Conservation (phyloP, 2,888 invertebrate species). For the Scrobipalpa costella region DNA sequence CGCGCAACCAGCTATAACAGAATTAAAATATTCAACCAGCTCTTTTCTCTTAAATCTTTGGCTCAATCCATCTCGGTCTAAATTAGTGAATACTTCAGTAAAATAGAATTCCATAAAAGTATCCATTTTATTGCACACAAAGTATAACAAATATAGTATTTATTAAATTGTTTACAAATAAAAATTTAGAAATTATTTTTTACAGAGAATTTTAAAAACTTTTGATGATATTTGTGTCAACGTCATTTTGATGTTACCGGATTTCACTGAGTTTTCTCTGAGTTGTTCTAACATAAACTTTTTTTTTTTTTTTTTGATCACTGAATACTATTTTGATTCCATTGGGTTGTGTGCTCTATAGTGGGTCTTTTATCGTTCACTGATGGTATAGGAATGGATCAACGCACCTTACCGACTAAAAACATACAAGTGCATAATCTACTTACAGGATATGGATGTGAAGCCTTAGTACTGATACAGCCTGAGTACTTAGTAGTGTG, state of each 20-base stretch:
- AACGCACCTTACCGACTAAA: slow-evolving; percentile 42
- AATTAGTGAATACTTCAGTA: slow-evolving; percentile 85
- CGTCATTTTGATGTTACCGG: slow-evolving; percentile 10
- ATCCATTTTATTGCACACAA: slow-evolving; percentile 81
- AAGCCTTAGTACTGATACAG: slow-evolving; percentile 54
- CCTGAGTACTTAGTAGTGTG: background rate
- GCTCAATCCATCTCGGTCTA: slow-evolving; percentile 87
- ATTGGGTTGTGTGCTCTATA: background rate
- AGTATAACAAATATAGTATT: background rate
- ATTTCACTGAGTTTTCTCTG: too few species aligned
- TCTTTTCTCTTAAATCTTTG: slow-evolving; percentile 86
- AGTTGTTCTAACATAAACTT: background rate
- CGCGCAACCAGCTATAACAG: slow-evolving; percentile 88
- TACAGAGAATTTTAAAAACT: background rate
- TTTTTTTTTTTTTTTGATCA: background rate
- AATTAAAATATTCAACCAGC: slow-evolving; percentile 88
- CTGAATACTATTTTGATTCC: background rate
- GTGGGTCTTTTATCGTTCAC: too few species aligned
- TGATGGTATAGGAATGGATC: background rate
- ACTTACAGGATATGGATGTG: slow-evolving; percentile 52
- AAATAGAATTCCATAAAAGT: slow-evolving; percentile 90
- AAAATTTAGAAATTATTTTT: background rate
- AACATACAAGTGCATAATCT: slow-evolving; percentile 66
- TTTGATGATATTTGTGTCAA: slow-evolving; percentile 8
- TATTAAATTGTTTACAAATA: background rate